Conservation (phyloP, 2,888 invertebrate species). For the Atethmia centrago region DNA sequence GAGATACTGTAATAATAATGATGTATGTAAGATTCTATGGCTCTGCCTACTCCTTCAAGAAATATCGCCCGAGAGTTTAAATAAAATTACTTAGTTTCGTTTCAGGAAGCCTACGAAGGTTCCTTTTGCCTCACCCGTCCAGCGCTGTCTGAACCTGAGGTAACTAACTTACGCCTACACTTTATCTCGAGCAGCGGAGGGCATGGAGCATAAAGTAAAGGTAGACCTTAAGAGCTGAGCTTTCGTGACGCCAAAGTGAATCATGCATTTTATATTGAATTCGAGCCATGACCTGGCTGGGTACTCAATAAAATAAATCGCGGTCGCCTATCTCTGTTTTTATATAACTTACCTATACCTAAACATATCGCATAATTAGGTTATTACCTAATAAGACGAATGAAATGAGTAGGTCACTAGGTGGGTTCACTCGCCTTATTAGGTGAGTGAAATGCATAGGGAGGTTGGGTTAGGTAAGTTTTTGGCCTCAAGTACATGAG, state of each 20-base stretch:
- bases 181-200: constrained; percentile 2
- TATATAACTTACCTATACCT: neutral
- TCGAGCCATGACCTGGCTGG: neutral
- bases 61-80: neutral
- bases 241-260: constrained; percentile 2
- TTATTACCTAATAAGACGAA: too few relatives aligned
- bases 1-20: neutral
- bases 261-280: constrained; percentile 30
- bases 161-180: constrained; percentile 29
- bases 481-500: neutral
- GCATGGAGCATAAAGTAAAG: neutral
- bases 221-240: neutral
- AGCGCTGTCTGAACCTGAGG: neutral
- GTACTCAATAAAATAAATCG: neutral
- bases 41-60: neutral
- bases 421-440: too few relatives aligned
- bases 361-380: too few relatives aligned
- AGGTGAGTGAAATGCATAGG: too few relatives aligned
- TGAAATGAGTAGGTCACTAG: too few relatives aligned
- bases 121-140: neutral
- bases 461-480: too few relatives aligned
- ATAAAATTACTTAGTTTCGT: neutral
- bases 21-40: neutral
- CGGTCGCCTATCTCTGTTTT: neutral
- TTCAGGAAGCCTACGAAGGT: too few relatives aligned